Conservation (phyloP, 2,888 invertebrate genomes). For the Sphecodes monilicornis region DNA sequence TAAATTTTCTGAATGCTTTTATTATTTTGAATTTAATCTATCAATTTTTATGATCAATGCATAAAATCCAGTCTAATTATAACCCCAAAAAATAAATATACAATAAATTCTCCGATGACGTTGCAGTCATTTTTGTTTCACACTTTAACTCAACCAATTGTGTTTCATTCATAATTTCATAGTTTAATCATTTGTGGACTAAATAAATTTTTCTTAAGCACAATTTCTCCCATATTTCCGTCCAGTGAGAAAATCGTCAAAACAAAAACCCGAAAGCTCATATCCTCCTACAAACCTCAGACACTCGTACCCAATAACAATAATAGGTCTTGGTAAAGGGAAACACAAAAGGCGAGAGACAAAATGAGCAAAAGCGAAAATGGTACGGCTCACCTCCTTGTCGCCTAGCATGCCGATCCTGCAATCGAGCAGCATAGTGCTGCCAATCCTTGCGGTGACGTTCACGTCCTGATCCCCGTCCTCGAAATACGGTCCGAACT, state of each 20-base stretch:
- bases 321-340: not conserved
- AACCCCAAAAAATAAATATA: no score
- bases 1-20: no score
- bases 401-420: constrained; percentile 87
- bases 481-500: constrained; percentile 87
- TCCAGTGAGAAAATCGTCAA: not conserved
- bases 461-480: constrained; percentile 86
- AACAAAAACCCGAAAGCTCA: not conserved
- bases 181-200: no score
- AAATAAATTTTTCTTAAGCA: no score
- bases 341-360: not conserved
- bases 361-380: not conserved
- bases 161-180: no score
- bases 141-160: no score
- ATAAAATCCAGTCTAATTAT: no score
- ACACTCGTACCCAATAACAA: not conserved
- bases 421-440: constrained; percentile 87
- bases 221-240: no score
- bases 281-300: not conserved
- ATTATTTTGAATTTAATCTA: no score
- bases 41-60: no score
- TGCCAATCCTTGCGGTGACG: constrained; percentile 87
- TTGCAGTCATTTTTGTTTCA: no score
- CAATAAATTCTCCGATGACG: no score
- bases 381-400: constrained; percentile 34